Base-by-base conservation (phyloP, 2,888 invertebrate genomes). In the Crossocerus cetratus region DNA sequence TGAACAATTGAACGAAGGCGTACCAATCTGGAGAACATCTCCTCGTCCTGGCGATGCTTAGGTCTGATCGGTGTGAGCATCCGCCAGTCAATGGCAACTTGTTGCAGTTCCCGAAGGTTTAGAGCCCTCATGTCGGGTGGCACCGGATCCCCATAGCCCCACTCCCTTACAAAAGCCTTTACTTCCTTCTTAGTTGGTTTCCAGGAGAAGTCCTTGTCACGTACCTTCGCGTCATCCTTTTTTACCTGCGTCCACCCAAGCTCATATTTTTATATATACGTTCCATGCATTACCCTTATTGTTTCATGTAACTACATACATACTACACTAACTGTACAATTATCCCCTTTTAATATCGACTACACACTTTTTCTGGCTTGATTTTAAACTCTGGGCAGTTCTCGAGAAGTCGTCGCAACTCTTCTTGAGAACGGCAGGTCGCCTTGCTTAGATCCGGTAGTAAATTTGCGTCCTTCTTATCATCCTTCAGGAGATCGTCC, bases 321-420 rank as follows among this genome's bases (percentile, higher is more conserved):
- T n/a, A n/a, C n/a, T n/a, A n/a, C n/a, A 23, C 23, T 23, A 4
- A 4, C 4, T 23, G 23, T 23, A 32, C 8, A 32, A 32, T 32
- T 32, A 32, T 32, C 1, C 32, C 3, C 32, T 32, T 32, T 32
- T 8, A 11, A 49, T 14, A 49, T 49, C 14, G 32, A 32, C 0
- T 32, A 5, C 32, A 32, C 32, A 94, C 96, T 92, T 96, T 97
- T 87, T 97, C 97, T 0, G 96, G 94, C 79, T 96, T 94, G 82
- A 97, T 96, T 91, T 96, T 97, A 87, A 95, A 97, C 89, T 98
- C 97, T 0, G 97, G 97, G 13, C 97, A 95, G 91, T 96, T 96
- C 85, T 97, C 97, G 88, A 96, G 92, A 59, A 96, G 92, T 70
- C 94, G 94, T 84, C 95, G 93, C 82, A 96, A 96, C 87, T 98